Evolutionary conservation across 2,888 invertebrate genomes (phyloP).

Genomic region (Opisthograptis luteolata): DNA sequence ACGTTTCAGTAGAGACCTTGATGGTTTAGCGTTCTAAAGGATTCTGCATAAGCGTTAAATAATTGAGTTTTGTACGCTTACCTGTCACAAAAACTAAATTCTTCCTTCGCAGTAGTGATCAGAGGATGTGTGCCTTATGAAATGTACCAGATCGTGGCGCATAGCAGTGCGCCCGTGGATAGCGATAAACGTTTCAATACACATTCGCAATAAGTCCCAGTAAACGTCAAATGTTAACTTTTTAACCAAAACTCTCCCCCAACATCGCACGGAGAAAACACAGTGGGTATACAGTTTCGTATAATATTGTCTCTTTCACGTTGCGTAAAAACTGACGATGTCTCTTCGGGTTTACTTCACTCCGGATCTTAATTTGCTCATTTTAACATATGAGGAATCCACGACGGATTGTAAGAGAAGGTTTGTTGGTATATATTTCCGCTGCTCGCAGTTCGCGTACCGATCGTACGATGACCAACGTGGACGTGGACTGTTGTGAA

Average conservation of each 20-base stretch:
- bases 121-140: conserved; percentile 91
- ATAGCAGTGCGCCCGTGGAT: conserved; percentile 88
- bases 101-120: conserved; percentile 90
- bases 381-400: conserved; percentile 54
- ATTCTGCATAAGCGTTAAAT: conserved; percentile 14
- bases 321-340: conserved; percentile 31
- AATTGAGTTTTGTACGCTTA: conserved; percentile 44
- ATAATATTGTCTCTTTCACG: conserved; percentile 48
- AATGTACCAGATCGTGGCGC: conserved; percentile 89
- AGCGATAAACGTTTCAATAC: conserved; percentile 83
- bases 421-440: conserved; percentile 38
- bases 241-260: conserved; percentile 73
- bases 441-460: conserved; percentile 49
- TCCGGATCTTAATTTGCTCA: conserved; percentile 77
- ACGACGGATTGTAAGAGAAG: conserved; percentile 33
- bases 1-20: conserved; percentile 13
- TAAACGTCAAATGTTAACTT: conserved; percentile 68
- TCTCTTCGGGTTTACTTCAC: conserved; percentile 66
- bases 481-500: conserved; percentile 54
- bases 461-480: conserved; percentile 54
- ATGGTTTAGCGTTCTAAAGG: conserved; percentile 28
- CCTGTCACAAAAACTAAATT: conserved; percentile 71
- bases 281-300: conserved; percentile 68
- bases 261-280: conserved; percentile 76
- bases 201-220: conserved; percentile 81